A percentile compares a stretch with the other conserved stretches of the same genome.
These are phyloP conservation scores for Apostichopus parvimensis DNA, from an alignment of 35 echinoderm and acorn worm genomes.

Conservation along the genomic window DNA sequence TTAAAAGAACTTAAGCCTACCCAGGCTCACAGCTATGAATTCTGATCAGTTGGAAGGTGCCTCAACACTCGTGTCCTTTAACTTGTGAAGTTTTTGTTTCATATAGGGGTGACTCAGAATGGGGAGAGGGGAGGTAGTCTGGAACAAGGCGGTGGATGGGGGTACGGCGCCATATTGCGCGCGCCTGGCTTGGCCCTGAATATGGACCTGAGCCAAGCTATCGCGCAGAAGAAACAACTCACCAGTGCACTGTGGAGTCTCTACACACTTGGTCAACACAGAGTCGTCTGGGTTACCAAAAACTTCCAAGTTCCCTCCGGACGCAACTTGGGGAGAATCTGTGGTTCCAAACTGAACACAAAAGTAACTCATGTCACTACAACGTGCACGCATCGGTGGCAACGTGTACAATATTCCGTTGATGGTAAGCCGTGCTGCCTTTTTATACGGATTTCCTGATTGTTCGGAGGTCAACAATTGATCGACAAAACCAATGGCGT, in stretches of 20 bases:
- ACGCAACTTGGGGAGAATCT: background rate
- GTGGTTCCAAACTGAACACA: slow-evolving; percentile 13
- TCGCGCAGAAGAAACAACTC: background rate
- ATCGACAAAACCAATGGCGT: background rate
- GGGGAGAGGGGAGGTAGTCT: no score
- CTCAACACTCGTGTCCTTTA: no score
- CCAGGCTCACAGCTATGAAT: no score
- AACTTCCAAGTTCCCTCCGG: background rate
- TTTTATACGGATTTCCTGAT: slow-evolving; percentile 6
- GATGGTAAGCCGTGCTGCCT: background rate
- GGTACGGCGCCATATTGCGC: no score
- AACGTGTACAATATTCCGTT: background rate
- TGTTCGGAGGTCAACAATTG: background rate
- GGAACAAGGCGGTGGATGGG: no score
- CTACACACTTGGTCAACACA: background rate
- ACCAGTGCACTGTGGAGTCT: background rate
- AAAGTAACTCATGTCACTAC: background rate
- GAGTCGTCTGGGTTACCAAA: background rate
- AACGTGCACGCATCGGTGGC: background rate
- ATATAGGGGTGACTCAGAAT: no score
- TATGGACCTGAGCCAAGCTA: background rate
- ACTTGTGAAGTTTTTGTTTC: no score
- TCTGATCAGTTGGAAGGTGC: no score
- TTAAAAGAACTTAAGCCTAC: no score
- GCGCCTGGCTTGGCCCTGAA: no score